Base-by-base conservation (phyloP, 2,113 vertebrate genomes). In the Malurus alboscapulatus region DNA sequence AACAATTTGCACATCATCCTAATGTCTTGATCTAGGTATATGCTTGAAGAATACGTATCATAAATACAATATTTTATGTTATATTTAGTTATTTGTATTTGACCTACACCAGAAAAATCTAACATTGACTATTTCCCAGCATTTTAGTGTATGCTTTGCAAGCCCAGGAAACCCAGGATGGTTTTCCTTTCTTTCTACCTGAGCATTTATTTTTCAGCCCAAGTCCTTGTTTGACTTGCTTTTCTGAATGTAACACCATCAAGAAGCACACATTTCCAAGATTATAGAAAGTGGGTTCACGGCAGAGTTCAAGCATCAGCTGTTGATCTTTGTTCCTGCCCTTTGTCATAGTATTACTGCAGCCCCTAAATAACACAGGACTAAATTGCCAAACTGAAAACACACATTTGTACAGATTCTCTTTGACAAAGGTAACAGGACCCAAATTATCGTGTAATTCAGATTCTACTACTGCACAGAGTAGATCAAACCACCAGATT, bases 241-340 rank as follows among this genome's bases (percentile, higher is more conserved):
- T 68, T 81, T 57, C 84, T 94, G 66, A 29, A n/a, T 47, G 26
- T 47, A 76, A 76, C 83, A 66, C 58, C 51, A 67, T 16, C 83
- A 77, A 87, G 45, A 8, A 91, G 48, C 38, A 53, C 42, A 10
- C 26, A 62, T 82, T 93, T 77, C 54, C 71, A 77, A 81, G 80
- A 65, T 75, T 94, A 58, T 20, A 63, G 55, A 42, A 80, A 84
- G 57, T 7, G 3, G 50, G 74, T 73, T 42, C 71, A 62, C 62
- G 40, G 67, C 75, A 42, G 48, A n/a, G 78, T 93, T 92, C 87
- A 85, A 82, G 63, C 58, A 94, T 79, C 84, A 89, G 62, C 77
- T 79, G 45, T 90, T 94, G 84, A 80, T 91, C 92, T 95, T 92
- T 87, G 87, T 44, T 86, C 79, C 59, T 32, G 20, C 4, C 29